A percentile compares a stretch with the other conserved stretches of the same genome.
These are phyloP conservation scores for Sanderia malayensis DNA, from an alignment of 30 jellyfish, hydroid and myxozoan genomes.

Conservation along the genomic window DNA sequence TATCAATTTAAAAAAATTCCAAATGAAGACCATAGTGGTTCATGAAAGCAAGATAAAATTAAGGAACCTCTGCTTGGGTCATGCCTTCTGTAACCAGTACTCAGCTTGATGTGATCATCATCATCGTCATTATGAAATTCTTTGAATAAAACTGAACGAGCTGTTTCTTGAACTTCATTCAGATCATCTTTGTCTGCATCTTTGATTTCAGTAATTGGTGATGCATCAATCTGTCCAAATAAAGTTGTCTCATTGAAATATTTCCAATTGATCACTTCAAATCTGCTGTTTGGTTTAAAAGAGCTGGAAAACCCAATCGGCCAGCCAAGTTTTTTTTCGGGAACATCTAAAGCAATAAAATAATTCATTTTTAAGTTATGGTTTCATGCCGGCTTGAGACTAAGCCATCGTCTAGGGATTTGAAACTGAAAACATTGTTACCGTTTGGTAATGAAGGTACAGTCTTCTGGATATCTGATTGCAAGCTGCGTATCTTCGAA, in stretches of 20 bases:
- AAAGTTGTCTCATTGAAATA: constrained; percentile 61
- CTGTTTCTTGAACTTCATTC: constrained; percentile 62
- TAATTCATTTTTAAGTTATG: too few relatives aligned
- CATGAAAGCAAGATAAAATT: too few relatives aligned
- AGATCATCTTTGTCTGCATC: constrained; percentile 63
- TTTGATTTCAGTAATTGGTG: constrained; percentile 66
- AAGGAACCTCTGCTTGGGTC: constrained; percentile 99
- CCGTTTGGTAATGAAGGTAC: constrained; percentile 80
- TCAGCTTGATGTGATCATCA: constrained; percentile 21
- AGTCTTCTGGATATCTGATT: constrained; percentile 61
- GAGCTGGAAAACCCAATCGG: constrained; percentile 94
- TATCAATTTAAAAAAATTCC: background rate
- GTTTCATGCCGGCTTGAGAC: too few relatives aligned
- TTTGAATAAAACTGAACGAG: constrained; percentile 39
- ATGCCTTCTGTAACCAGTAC: constrained; percentile 88
- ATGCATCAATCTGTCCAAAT: constrained; percentile 62
- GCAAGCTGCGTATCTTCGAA: constrained; percentile 54
- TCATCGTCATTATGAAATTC: constrained; percentile 15
- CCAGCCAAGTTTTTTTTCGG: constrained; percentile 88
- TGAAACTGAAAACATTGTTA: constrained; percentile 9
- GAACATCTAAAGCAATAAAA: constrained; percentile 63
- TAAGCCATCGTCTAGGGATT: too few relatives aligned
- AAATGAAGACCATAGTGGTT: too few relatives aligned
- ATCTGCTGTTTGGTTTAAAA: constrained; percentile 84
- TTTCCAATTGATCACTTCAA: constrained; percentile 95